Percentiles rank a stretch among this genome's conserved stretches.
phyloP scores from a whole-genome alignment of 1,140 invertebrate species.

The Drosophila ironensis region DNA sequence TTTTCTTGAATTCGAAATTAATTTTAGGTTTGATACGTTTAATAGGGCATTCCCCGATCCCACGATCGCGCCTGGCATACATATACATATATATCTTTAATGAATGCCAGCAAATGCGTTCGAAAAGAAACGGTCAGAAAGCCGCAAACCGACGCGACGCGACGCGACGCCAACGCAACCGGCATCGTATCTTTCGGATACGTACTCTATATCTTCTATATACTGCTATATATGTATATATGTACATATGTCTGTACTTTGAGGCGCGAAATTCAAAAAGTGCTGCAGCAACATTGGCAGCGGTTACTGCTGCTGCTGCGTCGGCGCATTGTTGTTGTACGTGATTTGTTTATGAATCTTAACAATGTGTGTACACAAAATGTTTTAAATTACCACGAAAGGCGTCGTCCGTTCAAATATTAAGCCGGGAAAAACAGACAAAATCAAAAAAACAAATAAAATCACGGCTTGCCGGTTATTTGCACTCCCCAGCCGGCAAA shows the following conservation, averaged over 20 bases:
- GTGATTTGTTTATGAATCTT: constrained; percentile 78
- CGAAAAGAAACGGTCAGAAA: constrained; percentile 49
- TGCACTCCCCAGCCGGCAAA: constrained; percentile 27
- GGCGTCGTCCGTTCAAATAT: constrained; percentile 62
- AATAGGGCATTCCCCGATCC: not conserved
- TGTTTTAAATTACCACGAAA: constrained; percentile 71
- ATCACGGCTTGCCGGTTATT: constrained; percentile 47
- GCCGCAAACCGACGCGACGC: not conserved
- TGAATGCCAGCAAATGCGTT: constrained; percentile 26
- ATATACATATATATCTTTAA: constrained; percentile 54
- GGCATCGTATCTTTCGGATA: constrained; percentile 13
- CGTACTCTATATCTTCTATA: constrained; percentile 11
- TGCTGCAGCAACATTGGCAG: constrained; percentile 15
- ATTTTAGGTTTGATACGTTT: not conserved
- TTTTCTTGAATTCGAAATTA: not conserved
- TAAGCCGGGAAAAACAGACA: not conserved
- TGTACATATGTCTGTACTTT: constrained; percentile 6
- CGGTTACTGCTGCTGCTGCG: constrained; percentile 12
- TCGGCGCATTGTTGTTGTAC: constrained; percentile 55
- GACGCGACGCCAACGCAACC: constrained; percentile 51
- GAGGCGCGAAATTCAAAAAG: constrained; percentile 37
- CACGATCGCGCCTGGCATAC: not conserved
- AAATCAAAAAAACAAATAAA: constrained; percentile 13
- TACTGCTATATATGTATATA: not conserved
- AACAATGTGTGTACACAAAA: constrained; percentile 70